These are phyloP conservation scores for Pterophyllum scalare DNA, from an alignment of 2,113 vertebrate genomes.

Conservation along the genomic window DNA sequence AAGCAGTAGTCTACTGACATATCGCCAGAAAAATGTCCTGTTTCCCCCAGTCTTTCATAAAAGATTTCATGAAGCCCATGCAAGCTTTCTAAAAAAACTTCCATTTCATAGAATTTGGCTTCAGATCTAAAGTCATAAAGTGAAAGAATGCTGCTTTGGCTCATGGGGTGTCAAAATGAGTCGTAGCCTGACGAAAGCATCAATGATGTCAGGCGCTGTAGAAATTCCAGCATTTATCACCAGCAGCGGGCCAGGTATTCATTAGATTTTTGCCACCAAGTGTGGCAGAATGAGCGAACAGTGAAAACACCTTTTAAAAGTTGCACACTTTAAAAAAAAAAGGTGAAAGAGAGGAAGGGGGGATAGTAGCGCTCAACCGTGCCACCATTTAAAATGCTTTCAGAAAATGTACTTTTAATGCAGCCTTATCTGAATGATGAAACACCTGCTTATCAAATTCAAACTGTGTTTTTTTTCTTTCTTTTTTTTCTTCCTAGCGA, in stretches of 20 bases:
- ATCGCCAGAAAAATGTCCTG: neutral
- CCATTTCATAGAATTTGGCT: constrained; percentile 17
- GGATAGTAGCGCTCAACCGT: neutral
- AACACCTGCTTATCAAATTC: neutral
- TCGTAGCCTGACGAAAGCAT: constrained; percentile 11
- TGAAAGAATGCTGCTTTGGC: constrained; percentile 34
- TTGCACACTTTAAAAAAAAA: neutral
- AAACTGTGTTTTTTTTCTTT: neutral
- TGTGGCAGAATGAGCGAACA: neutral
- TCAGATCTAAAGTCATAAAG: constrained; percentile 43
- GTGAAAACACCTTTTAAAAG: neutral
- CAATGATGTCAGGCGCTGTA: constrained; percentile 20
- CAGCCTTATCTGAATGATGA: no score
- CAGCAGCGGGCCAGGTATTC: constrained; percentile 18
- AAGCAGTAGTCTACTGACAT: neutral
- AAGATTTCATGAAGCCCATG: constrained; percentile 11
- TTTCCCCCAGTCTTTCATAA: constrained; percentile 19
- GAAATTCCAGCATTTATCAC: constrained; percentile 33
- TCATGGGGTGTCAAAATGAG: neutral
- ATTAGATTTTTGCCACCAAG: constrained; percentile 18
- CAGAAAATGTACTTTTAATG: neutral
- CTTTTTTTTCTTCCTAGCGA: neutral
- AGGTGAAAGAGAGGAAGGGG: no score
- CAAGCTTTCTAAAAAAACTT: constrained; percentile 2
- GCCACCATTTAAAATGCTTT: no score